Conservation (phyloP, 2,113 vertebrate genomes). For the Columbina picui region DNA sequence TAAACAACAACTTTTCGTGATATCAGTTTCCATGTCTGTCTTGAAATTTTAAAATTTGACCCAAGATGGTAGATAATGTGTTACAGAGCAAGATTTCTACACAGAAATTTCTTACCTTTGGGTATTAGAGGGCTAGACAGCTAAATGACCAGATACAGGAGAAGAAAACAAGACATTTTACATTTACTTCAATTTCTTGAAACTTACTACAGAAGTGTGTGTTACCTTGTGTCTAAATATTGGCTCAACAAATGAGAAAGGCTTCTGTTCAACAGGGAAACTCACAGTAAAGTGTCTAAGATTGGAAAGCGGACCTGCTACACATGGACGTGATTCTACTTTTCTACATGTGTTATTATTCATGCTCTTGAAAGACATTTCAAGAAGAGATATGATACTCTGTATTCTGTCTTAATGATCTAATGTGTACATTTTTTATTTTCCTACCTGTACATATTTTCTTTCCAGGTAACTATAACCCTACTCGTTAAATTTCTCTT, state of each 20-base stretch:
- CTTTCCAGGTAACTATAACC: background rate
- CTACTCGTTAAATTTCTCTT: background rate
- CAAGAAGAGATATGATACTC: background rate
- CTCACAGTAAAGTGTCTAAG: background rate
- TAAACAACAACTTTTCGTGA: background rate
- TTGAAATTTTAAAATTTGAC: background rate
- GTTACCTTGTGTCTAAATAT: background rate
- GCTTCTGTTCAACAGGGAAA: background rate
- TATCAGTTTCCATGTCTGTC: background rate
- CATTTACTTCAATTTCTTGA: background rate
- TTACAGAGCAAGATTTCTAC: background rate
- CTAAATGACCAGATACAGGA: background rate
- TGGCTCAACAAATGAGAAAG: background rate
- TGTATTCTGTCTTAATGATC: background rate
- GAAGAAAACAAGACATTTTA: background rate
- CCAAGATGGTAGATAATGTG: accelerated
- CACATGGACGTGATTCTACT: background rate
- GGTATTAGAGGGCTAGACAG: background rate
- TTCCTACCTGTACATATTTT: background rate
- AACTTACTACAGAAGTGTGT: background rate
- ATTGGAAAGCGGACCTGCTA: background rate
- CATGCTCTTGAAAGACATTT: background rate
- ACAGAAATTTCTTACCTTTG: background rate
- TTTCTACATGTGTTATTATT: background rate
- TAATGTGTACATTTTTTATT: background rate